Evolutionary conservation across 2,113 vertebrate genomes (phyloP).

Genomic region (Heterochromis multidens): DNA sequence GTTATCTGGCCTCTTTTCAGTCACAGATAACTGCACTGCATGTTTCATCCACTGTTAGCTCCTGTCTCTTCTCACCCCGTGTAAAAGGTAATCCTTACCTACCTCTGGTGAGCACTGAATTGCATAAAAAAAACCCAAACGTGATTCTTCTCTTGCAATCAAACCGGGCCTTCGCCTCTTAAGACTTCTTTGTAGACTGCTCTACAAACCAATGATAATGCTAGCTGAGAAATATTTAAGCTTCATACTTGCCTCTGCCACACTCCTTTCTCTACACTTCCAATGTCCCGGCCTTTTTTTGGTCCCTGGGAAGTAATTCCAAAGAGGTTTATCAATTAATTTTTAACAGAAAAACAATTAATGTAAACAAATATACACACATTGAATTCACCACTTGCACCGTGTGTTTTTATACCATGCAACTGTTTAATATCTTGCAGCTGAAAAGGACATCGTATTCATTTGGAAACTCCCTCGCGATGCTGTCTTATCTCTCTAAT

Average conservation of each 20-base stretch:
- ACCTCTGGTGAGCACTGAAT: background rate
- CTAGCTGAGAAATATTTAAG: background rate
- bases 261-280: background rate
- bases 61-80: background rate
- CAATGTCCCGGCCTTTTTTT: background rate
- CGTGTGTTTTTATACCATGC: background rate
- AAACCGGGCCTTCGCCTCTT: background rate
- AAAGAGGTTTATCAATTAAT: background rate
- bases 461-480: background rate
- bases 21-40: background rate
- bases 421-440: background rate
- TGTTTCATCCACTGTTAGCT: background rate
- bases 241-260: background rate
- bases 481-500: slow-evolving; percentile 10
- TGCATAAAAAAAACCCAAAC: background rate
- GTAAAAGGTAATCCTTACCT: background rate
- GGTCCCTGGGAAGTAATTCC: background rate
- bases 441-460: background rate
- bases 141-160: background rate
- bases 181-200: background rate
- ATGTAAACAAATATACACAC: background rate
- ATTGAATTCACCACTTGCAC: background rate
- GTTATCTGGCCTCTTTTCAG: background rate
- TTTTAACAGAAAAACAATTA: background rate
- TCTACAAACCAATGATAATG: background rate